Evolutionary conservation across 2,797 vertebrate species (phyloP).

Genomic region (Catharus ustulatus): DNA sequence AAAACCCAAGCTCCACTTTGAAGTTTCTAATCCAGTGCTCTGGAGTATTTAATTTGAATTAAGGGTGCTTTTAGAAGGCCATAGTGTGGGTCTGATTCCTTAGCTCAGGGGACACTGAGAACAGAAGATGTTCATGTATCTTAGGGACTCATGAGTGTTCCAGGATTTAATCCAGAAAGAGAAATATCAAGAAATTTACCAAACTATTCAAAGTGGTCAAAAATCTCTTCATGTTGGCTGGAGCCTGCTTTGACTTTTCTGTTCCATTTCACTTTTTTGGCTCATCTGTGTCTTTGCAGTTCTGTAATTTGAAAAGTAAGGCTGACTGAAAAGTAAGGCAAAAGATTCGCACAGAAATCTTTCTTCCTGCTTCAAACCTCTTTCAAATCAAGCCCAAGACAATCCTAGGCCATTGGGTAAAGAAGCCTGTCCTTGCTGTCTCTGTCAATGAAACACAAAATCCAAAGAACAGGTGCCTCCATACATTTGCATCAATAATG

Average conservation of each 20-base stretch:
- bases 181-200: background rate
- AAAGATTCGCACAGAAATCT: background rate
- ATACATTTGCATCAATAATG: background rate
- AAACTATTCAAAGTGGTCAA: background rate
- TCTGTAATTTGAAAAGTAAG: background rate
- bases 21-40: background rate
- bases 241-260: background rate
- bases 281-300: background rate
- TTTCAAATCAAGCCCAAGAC: background rate
- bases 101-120: background rate
- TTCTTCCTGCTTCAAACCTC: background rate
- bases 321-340: background rate
- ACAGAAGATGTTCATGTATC: accelerated
- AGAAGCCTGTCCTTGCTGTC: background rate
- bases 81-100: background rate
- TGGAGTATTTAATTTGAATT: background rate
- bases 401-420: background rate
- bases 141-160: background rate
- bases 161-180: background rate
- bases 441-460: background rate
- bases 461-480: background rate
- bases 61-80: background rate
- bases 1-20: background rate
- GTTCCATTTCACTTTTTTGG: background rate
- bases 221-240: background rate